A percentile compares a stretch with the other conserved stretches of the same genome.
Conservation (phyloP, 2,113 vertebrate species). For the Fulica atra region DNA sequence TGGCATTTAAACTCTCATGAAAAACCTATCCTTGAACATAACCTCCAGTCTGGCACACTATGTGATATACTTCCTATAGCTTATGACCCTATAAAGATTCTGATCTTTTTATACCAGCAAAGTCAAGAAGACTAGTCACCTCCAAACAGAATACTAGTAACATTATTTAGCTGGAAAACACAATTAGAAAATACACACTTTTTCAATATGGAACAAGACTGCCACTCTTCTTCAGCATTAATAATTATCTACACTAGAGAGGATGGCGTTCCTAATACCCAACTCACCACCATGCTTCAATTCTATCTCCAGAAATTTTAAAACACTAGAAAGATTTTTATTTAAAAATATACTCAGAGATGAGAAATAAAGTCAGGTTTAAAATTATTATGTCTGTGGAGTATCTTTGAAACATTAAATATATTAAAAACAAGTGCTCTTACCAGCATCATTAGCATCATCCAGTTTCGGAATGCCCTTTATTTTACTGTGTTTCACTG, state of each 20-base stretch:
- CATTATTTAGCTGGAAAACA: background rate
- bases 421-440: constrained; percentile 39
- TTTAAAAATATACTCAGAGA: background rate
- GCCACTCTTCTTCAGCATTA: background rate
- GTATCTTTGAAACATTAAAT: background rate
- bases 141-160: background rate
- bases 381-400: background rate
- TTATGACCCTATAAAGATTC: background rate
- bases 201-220: background rate
- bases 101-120: background rate
- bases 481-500: constrained; percentile 98
- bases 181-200: background rate
- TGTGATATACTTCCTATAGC: background rate
- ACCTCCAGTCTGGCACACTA: background rate
- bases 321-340: background rate
- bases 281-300: background rate
- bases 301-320: background rate
- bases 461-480: constrained; percentile 99
- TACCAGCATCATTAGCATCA: constrained; percentile 98
- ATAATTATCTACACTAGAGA: background rate
- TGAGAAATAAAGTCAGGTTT: background rate
- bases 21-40: background rate
- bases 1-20: background rate
- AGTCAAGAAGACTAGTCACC: background rate
- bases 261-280: background rate